Base-by-base conservation (phyloP, 1,140 invertebrate genomes). In the Drosophila pectinifera region DNA sequence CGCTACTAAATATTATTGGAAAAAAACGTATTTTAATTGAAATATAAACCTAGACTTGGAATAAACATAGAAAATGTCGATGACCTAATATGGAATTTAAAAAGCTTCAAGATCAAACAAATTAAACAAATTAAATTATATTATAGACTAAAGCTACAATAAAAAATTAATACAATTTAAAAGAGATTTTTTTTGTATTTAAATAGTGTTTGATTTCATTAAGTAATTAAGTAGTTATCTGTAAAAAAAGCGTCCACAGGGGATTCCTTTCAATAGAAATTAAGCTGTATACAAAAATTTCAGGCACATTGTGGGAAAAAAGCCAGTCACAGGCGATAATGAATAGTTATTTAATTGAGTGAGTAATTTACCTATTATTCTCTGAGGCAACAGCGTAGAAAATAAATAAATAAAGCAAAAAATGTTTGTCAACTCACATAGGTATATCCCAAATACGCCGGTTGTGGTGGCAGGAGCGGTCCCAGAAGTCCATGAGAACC, bases 381-480 rank as follows among this genome's bases (percentile, higher is more conserved):
- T 16, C 5, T n/a, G 8, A 4, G 20, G 13, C 18, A 10, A 31
- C 28, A 31, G 10, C 28, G 14, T 36, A 31, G 34, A 22, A 39
- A 22, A n/a, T 5, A n/a, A 48, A 26, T 8, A 2, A 34, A 14
- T 31, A 22, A 48, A 7, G 8, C 8, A 13, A 0, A 5, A 34
- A 28, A 22, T 18, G 10, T 11, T 24, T 14, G 11, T 11, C 22
- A 22, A 73, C 84, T 54, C 68, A 89, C 84, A 84, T 89, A 89
- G 5, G 77, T 57, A 7, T 89, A 89, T 7, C 84, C 84, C 49
- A 72, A 39, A 34, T 89, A 89, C 0, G 67, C 58, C 3, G 84
- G 73, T 22, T 88, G 83, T 14, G 83, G 79, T n/a, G 70, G 72
- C 1, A 88, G 13, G 0, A 88, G 48, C 0, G 83, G 83, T 6